phyloP scores from a whole-genome alignment of 2,888 invertebrate species.

The Diplazon laetatorius region DNA sequence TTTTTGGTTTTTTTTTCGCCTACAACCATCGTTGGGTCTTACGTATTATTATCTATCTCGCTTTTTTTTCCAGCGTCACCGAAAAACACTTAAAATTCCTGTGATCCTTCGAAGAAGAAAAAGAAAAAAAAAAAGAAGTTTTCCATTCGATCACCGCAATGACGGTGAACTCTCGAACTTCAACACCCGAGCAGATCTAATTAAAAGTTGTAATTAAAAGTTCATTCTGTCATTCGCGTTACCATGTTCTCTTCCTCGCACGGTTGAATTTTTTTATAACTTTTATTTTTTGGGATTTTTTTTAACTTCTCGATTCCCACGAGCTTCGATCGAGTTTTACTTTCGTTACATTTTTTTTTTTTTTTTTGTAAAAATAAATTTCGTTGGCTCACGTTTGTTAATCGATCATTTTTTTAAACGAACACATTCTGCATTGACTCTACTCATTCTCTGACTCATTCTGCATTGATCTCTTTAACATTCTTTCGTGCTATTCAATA shows the following conservation, averaged over 20 bases:
- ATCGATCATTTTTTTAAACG: too few species aligned
- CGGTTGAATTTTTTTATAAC: slow-evolving; percentile 20
- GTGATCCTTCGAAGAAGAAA: neutral
- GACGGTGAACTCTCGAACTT: slow-evolving; percentile 14
- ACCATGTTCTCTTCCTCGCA: slow-evolving; percentile 6
- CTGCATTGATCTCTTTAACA: slow-evolving; percentile 19
- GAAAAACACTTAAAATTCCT: slow-evolving; percentile 4
- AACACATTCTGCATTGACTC: too few species aligned
- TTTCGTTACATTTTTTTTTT: too few species aligned
- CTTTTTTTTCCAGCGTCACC: too few species aligned
- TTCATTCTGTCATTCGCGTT: slow-evolving; percentile 34
- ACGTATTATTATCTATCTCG: too few species aligned
- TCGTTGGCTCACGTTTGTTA: too few species aligned
- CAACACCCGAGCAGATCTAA: slow-evolving; percentile 34
- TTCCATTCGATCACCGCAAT: slow-evolving; percentile 37
- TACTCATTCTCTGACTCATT: too few species aligned
- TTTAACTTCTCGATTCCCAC: neutral
- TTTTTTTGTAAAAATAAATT: too few species aligned
- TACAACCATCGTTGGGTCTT: too few species aligned
- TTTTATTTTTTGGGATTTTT: neutral
- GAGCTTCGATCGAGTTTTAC: neutral
- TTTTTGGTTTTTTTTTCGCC: too few species aligned
- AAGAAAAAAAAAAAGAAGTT: slow-evolving; percentile 16
- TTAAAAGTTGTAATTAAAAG: slow-evolving; percentile 62
- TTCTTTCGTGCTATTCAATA: slow-evolving; percentile 52